phyloP scores from a whole-genome alignment of 1,140 invertebrate species.

The Limonius californicus region DNA sequence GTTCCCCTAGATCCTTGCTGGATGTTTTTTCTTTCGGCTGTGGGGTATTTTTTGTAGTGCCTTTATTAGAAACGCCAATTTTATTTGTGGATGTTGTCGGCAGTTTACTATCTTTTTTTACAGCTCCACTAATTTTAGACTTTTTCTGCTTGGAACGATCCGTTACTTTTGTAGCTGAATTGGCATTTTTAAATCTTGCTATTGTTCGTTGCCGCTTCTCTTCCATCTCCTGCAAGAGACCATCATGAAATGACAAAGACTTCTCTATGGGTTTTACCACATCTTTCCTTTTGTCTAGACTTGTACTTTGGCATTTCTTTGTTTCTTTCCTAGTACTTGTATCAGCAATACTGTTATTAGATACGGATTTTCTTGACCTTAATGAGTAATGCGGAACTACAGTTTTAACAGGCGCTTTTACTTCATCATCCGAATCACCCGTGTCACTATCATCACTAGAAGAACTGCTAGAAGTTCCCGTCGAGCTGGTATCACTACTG shows the following conservation, averaged over 20 bases:
- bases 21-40: no score
- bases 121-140: no score
- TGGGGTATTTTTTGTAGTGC: no score
- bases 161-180: no score
- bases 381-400: background rate
- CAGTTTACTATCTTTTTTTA: no score
- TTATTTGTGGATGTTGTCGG: no score
- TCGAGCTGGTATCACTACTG: background rate
- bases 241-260: conserved; percentile 11
- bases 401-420: background rate
- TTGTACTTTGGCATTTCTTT: background rate
- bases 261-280: conserved; percentile 7
- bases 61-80: no score
- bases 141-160: no score
- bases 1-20: background rate
- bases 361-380: background rate
- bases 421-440: conserved; percentile 10
- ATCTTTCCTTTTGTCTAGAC: background rate
- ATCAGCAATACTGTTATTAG: background rate
- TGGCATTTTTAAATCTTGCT: conserved; percentile 14
- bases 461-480: background rate
- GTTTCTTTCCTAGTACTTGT: background rate
- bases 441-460: conserved; percentile 16
- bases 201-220: conserved; percentile 24
- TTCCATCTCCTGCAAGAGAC: conserved; percentile 21